A percentile compares a stretch with the other conserved stretches of the same genome.
These are phyloP conservation scores for Mercenaria mercenaria DNA, from an alignment of 1,140 invertebrate species.

Conservation along the genomic window DNA sequence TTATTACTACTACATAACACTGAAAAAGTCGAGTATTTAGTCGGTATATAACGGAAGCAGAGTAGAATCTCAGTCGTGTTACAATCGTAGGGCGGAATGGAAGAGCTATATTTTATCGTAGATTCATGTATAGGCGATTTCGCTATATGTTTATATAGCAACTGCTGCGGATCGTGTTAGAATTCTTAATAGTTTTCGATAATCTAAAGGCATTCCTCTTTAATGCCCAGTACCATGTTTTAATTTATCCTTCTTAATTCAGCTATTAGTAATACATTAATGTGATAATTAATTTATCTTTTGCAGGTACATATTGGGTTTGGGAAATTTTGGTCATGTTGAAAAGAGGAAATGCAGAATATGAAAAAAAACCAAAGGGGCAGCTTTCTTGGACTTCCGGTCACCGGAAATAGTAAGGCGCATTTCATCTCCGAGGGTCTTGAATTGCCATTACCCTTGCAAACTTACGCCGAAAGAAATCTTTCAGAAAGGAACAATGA, in stretches of 20 bases:
- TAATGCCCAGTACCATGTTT: too few relatives aligned
- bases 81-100: too few relatives aligned
- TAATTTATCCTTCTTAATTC: too few relatives aligned
- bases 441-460: slow-evolving; percentile 71
- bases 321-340: slow-evolving; percentile 72
- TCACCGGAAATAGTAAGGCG: slow-evolving; percentile 28
- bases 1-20: too few relatives aligned
- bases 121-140: too few relatives aligned
- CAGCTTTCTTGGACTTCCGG: slow-evolving; percentile 65
- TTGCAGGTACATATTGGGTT: slow-evolving; percentile 73
- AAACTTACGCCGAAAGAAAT: slow-evolving; percentile 40
- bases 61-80: too few relatives aligned
- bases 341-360: slow-evolving; percentile 38
- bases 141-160: too few relatives aligned
- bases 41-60: too few relatives aligned
- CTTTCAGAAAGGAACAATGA: slow-evolving; percentile 61
- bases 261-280: slow-evolving; percentile 19
- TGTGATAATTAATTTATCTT: slow-evolving; percentile 32
- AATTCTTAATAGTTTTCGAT: slow-evolving; percentile 17
- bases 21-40: too few relatives aligned
- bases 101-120: too few relatives aligned
- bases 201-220: background rate
- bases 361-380: slow-evolving; percentile 61
- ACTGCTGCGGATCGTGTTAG: too few relatives aligned
- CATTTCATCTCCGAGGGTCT: slow-evolving; percentile 64